Evolutionary conservation across 2,797 vertebrate genomes (phyloP).

Genomic region (Prionace glauca): DNA sequence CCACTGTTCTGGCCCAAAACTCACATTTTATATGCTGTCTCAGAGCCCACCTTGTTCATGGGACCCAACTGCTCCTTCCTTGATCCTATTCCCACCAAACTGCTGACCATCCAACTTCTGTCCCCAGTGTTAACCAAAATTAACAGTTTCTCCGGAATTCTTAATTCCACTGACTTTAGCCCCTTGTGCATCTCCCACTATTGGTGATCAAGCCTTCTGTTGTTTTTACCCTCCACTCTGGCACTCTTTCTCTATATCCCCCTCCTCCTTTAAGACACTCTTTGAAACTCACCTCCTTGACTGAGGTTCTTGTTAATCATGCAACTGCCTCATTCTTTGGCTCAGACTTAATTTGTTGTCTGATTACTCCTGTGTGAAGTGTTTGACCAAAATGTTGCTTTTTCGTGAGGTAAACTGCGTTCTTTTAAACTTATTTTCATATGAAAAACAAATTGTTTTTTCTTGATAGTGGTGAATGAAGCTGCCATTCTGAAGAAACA

Average conservation of each 20-base stretch:
- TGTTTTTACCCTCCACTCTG: background rate
- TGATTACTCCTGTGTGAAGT: background rate
- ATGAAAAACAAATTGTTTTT: background rate
- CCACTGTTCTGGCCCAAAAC: too few relatives aligned
- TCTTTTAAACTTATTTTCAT: background rate
- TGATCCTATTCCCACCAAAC: too few relatives aligned
- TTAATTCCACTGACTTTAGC: background rate
- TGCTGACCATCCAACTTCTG: too few relatives aligned
- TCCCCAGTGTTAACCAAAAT: too few relatives aligned
- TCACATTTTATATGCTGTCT: too few relatives aligned
- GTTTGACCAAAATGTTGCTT: background rate
- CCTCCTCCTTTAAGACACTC: background rate
- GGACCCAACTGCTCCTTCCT: too few relatives aligned
- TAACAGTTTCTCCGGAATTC: background rate
- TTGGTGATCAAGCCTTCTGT: background rate
- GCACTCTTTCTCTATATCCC: background rate
- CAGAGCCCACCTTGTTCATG: too few relatives aligned
- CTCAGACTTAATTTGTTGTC: background rate
- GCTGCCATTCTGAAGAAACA: conserved; percentile 74
- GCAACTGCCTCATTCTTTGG: background rate
- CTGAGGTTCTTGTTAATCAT: background rate
- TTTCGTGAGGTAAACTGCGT: background rate
- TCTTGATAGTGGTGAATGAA: conserved; percentile 75
- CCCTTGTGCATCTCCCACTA: background rate
- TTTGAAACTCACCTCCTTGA: background rate